These are phyloP conservation scores for Stigmatopora argus DNA, from an alignment of 2,113 vertebrate genomes.

Conservation along the genomic window DNA sequence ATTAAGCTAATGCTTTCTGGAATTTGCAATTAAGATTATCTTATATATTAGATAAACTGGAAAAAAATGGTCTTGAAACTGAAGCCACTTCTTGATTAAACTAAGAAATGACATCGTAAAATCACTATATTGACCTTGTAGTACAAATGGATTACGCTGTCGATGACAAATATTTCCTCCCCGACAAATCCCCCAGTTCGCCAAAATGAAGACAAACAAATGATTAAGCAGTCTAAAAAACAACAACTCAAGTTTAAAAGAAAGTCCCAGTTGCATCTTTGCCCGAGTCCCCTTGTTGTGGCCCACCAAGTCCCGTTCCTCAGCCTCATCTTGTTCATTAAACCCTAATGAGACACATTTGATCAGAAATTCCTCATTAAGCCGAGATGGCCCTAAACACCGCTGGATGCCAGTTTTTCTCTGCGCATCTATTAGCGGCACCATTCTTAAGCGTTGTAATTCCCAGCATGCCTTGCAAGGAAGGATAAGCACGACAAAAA, in stretches of 20 bases:
- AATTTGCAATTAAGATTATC: too few relatives aligned
- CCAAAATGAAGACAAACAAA: too few relatives aligned
- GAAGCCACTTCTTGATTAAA: too few relatives aligned
- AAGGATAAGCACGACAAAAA: slow-evolving; percentile 15
- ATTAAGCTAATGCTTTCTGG: too few relatives aligned
- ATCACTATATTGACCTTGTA: too few relatives aligned
- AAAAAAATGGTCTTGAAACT: too few relatives aligned
- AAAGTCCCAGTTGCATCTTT: background rate
- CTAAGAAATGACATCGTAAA: too few relatives aligned
- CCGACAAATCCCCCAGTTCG: too few relatives aligned
- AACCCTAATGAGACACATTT: slow-evolving; percentile 33
- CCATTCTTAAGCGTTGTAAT: slow-evolving; percentile 24
- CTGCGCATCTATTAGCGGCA: slow-evolving; percentile 5
- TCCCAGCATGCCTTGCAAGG: slow-evolving; percentile 15
- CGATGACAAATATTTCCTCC: too few relatives aligned
- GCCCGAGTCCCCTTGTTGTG: background rate
- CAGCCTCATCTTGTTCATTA: slow-evolving; percentile 18
- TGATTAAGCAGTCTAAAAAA: too few relatives aligned
- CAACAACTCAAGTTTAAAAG: background rate
- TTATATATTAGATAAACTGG: too few relatives aligned
- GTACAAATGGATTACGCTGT: too few relatives aligned
- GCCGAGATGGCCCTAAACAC: background rate
- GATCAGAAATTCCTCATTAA: slow-evolving; percentile 33
- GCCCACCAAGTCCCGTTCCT: background rate
- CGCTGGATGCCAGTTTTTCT: background rate